Base-by-base conservation (phyloP, 2,113 vertebrate species). In the Antechinus flavipes region DNA sequence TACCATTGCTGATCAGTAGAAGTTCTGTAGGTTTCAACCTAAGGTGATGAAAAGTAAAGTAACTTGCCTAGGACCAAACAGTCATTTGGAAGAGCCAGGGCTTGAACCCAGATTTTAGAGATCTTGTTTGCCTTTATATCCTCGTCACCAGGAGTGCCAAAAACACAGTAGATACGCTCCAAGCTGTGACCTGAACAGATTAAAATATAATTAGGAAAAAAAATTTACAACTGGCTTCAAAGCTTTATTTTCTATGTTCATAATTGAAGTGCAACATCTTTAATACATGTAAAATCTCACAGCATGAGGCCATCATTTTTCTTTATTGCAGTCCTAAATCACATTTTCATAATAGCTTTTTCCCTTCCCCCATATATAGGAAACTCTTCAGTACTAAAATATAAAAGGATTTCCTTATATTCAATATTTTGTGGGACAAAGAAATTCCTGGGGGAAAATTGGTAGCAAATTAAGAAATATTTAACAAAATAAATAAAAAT, bases 161-260 rank as follows among this genome's bases (percentile, higher is more conserved):
- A n/a, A 12, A 76, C 61, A 61, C 2, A 61, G 58, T 26, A 30
- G 27, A 2, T 61, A 61, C 26, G 7, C 12, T 0, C 61, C 61
- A 16, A 30, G 14, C 3, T 35, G 12, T 11, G 26, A 68, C 27
- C 30, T 68, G 27, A 68, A 76, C 61, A 76, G 61, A 76, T 76
- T 76, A 76, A 76, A n/a, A 76, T n/a, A 5, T 76, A n/a, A 76
- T 76, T 12, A 30, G 58, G 0, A 52, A 52, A 52, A 52, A 11
- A 52, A 52, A 12, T 12, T 61, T 61, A 12, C 92, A 58, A 50
- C 58, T 0, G 14, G 76, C 90, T 12, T 90, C 58, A 22, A 96
- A 94, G 94, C 95, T 98, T 97, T 94, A 97, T 97, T 96, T 97
- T 58, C 58, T 8, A 0, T 7, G 30, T 95, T 46, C 93, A 2